A percentile compares a stretch with the other conserved stretches of the same genome.
phyloP scores from a whole-genome alignment of 2,888 invertebrate genomes.

The Cepaea hortensis region DNA sequence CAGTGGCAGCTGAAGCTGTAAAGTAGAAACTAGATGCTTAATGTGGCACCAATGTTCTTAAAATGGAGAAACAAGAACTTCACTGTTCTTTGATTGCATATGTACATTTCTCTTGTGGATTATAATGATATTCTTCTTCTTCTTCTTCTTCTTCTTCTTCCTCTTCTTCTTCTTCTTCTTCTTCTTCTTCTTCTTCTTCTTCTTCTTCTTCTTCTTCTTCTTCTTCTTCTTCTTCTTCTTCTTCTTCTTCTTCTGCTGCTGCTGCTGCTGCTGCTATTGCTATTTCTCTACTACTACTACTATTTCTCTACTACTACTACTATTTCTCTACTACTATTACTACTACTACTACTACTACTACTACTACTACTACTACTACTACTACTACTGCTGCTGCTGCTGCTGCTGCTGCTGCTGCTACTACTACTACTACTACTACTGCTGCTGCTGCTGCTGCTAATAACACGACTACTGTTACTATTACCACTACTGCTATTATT shows the following conservation, averaged over 20 bases:
- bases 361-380: slow-evolving; percentile 51
- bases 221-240: slow-evolving; percentile 40
- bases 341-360: slow-evolving; percentile 49
- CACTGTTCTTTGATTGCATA: no score
- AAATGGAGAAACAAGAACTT: no score
- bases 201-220: slow-evolving; percentile 40
- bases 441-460: no score
- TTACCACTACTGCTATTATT: no score
- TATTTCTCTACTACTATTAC: slow-evolving; percentile 21
- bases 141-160: slow-evolving; percentile 47
- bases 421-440: slow-evolving; percentile 26
- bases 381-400: slow-evolving; percentile 45
- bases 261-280: no score
- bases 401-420: slow-evolving; percentile 47
- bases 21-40: no score
- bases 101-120: no score
- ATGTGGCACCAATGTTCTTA: no score
- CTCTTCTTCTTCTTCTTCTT: slow-evolving; percentile 49
- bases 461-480: no score
- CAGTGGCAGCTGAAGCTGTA: no score
- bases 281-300: no score
- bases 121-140: background rate
- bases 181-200: slow-evolving; percentile 46
- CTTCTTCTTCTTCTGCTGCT: slow-evolving; percentile 19
- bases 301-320: no score